phyloP scores from a whole-genome alignment of 2,113 vertebrate genomes.

The Nothoprocta pentlandii region DNA sequence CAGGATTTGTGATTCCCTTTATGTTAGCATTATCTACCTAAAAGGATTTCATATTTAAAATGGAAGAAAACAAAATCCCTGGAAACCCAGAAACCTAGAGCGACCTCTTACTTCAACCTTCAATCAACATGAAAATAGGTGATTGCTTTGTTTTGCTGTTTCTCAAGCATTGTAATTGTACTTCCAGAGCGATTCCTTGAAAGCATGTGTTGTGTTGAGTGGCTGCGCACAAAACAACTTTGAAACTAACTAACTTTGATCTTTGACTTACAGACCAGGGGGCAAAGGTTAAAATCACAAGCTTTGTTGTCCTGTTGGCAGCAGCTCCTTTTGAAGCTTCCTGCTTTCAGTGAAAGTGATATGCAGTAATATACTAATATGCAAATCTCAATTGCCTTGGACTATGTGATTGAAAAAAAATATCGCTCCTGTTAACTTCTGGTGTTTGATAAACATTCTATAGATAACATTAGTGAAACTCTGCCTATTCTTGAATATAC shows the following conservation, averaged over 20 bases:
- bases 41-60: conserved; percentile 72
- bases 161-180: conserved; percentile 73
- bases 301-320: conserved; percentile 57
- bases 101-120: conserved; percentile 71
- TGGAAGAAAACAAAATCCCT: conserved; percentile 30
- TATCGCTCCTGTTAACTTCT: conserved; percentile 41
- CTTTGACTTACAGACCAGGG: conserved; percentile 64
- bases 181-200: conserved; percentile 73
- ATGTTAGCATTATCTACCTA: conserved; percentile 75
- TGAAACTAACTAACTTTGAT: conserved; percentile 67
- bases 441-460: neutral
- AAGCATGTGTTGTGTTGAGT: conserved; percentile 42
- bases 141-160: conserved; percentile 65
- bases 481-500: neutral
- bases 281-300: conserved; percentile 66
- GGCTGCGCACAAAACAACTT: conserved; percentile 63
- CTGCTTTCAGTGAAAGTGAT: conserved; percentile 62
- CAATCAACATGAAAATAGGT: conserved; percentile 65
- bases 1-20: conserved; percentile 76
- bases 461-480: neutral
- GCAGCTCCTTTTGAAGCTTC: conserved; percentile 63
- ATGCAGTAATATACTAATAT: conserved; percentile 57
- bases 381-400: conserved; percentile 66
- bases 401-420: conserved; percentile 56
- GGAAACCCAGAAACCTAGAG: conserved; percentile 70